Base-by-base conservation (phyloP, 2,888 invertebrate species). In the Cyclophora punctaria region DNA sequence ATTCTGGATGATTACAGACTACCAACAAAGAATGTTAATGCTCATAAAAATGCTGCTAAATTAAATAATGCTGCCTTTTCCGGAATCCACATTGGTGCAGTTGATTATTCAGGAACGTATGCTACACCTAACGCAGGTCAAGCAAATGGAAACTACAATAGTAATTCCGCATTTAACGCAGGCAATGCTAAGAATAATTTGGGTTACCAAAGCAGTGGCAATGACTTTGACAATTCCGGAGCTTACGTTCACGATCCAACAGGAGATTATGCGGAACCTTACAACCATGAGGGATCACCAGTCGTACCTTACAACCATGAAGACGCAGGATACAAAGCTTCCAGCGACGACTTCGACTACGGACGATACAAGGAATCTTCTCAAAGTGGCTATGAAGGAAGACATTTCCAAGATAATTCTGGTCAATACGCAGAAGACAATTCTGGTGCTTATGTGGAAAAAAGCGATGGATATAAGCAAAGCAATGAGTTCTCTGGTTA, bases 221-320 rank as follows among this genome's bases (percentile, higher is more conserved):
- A 73, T 48, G 71, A 80, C n/a, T 69, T 68, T 35, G 79, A 83
- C 41, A 67, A 78, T 48, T 78, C 86, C 7, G 89, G 89, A n/a
- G 78, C 79, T 2, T 89, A 89, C 58, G 72, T 85, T 3, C 89
- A 89, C 56, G 89, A 89, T 57, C 80, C 87, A 53, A 67, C 83
- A 3, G 89, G 89, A 37, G 89, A 89, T 52, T 72, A 76, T 42
- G 87, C 86, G 2, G 78, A 74, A 50, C 86, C 87, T 20, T 89
- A 89, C 60, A 76, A 67, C 52, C 89, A 89, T 54, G 59, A 75
- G n/a, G 78, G 71, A 37, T 73, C 83, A 0, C 78, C 80, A 35
- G 69, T 64, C 4, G 76, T 72, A n/a, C 81, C 84, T 3, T 89
- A 89, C 52, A 49, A 71, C 2, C 87, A 86, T 47, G 67, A 74